phyloP scores from a whole-genome alignment of 2,888 invertebrate species.

The Abscondita cerata region DNA sequence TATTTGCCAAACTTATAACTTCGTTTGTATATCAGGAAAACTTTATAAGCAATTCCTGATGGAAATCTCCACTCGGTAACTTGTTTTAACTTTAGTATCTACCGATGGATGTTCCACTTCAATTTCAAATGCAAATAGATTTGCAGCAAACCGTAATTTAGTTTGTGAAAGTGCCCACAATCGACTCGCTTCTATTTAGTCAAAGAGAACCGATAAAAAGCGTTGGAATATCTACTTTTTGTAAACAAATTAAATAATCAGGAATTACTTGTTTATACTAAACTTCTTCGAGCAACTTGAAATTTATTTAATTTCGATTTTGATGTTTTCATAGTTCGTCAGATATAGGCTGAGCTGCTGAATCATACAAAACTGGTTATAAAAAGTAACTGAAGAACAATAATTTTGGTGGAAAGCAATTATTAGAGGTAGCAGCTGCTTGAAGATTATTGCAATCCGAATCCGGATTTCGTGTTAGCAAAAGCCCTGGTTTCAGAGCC shows the following conservation, averaged over 20 bases:
- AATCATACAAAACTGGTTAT: slow-evolving; percentile 16
- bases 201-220: slow-evolving; percentile 11
- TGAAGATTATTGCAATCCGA: slow-evolving; percentile 47
- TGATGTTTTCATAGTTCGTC: too few relatives aligned
- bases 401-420: slow-evolving; percentile 47
- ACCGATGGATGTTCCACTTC: slow-evolving; percentile 27
- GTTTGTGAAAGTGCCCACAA: slow-evolving; percentile 22
- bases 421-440: slow-evolving; percentile 49
- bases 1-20: slow-evolving; percentile 26
- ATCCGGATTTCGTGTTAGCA: slow-evolving; percentile 42
- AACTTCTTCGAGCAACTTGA: neutral
- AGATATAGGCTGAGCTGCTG: too few relatives aligned
- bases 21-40: slow-evolving; percentile 20
- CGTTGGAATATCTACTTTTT: neutral
- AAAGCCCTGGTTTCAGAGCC: slow-evolving; percentile 31
- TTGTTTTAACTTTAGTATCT: slow-evolving; percentile 29
- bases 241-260: slow-evolving; percentile 1
- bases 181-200: slow-evolving; percentile 18
- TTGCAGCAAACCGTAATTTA: slow-evolving; percentile 27
- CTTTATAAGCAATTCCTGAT: slow-evolving; percentile 30
- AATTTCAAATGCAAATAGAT: slow-evolving; percentile 33
- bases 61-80: slow-evolving; percentile 29
- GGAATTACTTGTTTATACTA: slow-evolving; percentile 5
- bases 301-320: neutral
- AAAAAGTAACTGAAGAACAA: slow-evolving; percentile 47